Evolutionary conservation across 2,797 vertebrate genomes (phyloP), one percentile per base, ranked within the genome.

Genomic region (Ceyx erithaca): DNA sequence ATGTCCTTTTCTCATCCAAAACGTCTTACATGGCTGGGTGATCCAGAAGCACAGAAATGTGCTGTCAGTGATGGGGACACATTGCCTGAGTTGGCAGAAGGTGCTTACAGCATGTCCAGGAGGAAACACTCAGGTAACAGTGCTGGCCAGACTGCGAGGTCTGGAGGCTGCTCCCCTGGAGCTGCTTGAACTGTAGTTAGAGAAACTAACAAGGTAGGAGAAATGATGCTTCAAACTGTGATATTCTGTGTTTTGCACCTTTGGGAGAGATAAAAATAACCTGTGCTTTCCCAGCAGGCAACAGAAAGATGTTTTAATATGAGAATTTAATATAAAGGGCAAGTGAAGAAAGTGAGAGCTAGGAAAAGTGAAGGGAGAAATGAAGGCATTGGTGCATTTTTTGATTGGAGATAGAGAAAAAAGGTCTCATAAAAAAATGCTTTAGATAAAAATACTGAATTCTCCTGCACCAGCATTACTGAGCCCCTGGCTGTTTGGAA

Each of bases 41-140:
- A 87, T 78, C 62, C 79, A 85, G 79, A 57, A 94, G 79, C 55
- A 45, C 41, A 83, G 54, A 59, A 69, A 63, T 73, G 71, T 87
- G 59, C 71, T 86, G 52, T 63, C 86, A 90, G 81, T 66, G 68
- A 21, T n/a, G 26, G 1, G 43, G 71, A 81, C 72, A 68, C 55
- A 14, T 7, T 41, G 64, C 64, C 75, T 58, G 75, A 80, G 68
- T 40, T 48, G 35, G 68, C 75, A 84, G 68, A 67, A 80, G 48
- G 59, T 3, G 6, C 70, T 76, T 26, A 2, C 62, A 58, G 49
- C 41, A 28, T 1, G 1, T 64, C 37, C 3, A 3, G 45, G 91
- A 76, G 63, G 61, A 55, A 22, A 45, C 20, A 17, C 33, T 61
- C 58, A 75, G 55, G 66, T 45, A 72, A 48, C n/a, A 85, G 17